Evolutionary conservation across 2,888 invertebrate genomes (phyloP).

Genomic region (Lasiommata megera): DNA sequence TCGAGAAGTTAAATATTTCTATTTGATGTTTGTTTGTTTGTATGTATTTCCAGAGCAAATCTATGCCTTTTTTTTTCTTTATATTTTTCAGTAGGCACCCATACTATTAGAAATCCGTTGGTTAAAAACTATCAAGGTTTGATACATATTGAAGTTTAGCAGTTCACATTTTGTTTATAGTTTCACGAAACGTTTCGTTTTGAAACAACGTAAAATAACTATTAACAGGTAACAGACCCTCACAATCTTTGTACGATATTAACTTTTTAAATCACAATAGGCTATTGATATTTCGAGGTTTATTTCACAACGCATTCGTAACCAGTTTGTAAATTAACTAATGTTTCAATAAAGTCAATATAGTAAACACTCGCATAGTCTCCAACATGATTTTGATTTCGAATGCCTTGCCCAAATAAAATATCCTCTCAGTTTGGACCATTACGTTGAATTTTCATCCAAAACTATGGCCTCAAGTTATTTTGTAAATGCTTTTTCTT

Average conservation of each 20-base stretch:
- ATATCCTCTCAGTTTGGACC: constrained; percentile 17
- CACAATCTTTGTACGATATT: constrained; percentile 66
- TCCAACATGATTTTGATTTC: background rate
- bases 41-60: too few species aligned
- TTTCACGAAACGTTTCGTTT: constrained; percentile 32
- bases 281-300: constrained; percentile 36
- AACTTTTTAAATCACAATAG: constrained; percentile 43
- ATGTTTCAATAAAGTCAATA: background rate
- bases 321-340: background rate
- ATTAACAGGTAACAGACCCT: constrained; percentile 62
- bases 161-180: constrained; percentile 35
- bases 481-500: constrained; percentile 36
- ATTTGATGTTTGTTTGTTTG: too few species aligned
- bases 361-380: background rate
- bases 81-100: too few species aligned
- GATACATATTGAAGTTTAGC: constrained; percentile 3
- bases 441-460: constrained; percentile 29
- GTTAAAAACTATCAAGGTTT: too few species aligned
- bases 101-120: too few species aligned
- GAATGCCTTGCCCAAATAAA: background rate
- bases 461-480: constrained; percentile 20
- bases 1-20: too few species aligned
- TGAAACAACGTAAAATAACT: constrained; percentile 62
- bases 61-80: too few species aligned
- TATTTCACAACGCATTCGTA: background rate